Percentiles rank a stretch among this genome's conserved stretches.
Conservation (phyloP, 2,113 vertebrate genomes). For the Alethe diademata region DNA sequence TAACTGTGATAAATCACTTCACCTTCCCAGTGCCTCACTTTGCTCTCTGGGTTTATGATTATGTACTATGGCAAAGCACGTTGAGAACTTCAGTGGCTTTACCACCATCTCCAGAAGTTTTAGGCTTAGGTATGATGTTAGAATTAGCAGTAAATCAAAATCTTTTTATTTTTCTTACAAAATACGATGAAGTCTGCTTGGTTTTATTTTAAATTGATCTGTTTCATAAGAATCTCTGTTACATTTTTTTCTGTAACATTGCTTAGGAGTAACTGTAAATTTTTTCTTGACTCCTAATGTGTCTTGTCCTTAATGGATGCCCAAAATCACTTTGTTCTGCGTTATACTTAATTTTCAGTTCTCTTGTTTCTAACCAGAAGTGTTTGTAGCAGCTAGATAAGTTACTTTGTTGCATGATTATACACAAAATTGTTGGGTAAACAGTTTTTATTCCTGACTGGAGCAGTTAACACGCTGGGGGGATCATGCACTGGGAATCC, state of each 20-base stretch:
- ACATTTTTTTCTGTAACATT: neutral
- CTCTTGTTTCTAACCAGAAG: neutral
- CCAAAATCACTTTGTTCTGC: neutral
- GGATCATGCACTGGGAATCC: neutral
- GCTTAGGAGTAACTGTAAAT: neutral
- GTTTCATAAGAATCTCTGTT: neutral
- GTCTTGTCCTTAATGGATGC: neutral
- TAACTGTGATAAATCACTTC: neutral
- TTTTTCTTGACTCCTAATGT: neutral
- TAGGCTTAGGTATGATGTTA: neutral
- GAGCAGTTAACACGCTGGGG: neutral
- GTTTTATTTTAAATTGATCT: neutral
- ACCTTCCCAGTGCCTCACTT: neutral
- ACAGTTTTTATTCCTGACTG: neutral
- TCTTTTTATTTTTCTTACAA: neutral
- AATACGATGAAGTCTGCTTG: neutral
- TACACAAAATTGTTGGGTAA: neutral
- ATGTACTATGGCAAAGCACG: neutral
- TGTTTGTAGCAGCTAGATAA: neutral
- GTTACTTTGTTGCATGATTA: fast-evolving
- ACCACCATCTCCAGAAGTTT: neutral
- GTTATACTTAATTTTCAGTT: neutral
- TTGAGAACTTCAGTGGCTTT: neutral
- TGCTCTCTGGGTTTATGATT: neutral
- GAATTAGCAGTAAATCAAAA: neutral